Evolutionary conservation across 2,888 invertebrate genomes (phyloP), one percentile per base, ranked within the genome.

Genomic region (Drosophila nigritarsus): DNA sequence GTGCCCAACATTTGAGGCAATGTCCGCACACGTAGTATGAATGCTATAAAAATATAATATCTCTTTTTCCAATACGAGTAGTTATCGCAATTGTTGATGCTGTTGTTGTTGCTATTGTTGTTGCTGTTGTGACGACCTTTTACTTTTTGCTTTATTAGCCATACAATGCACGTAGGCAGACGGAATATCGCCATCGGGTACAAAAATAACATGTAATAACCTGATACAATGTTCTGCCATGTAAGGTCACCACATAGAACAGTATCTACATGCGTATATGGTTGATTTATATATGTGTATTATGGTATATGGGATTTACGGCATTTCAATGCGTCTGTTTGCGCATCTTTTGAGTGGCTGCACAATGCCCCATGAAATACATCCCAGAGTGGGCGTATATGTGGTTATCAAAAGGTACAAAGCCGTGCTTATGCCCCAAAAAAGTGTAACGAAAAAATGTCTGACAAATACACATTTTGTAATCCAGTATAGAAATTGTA

Each of bases 121-220:
- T 64, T 15, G 6, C 15, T 45, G 27, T n/a, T 38, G 24, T 64
- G 42, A 49, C 34, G 62, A 59, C 40, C 51, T 45, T 66, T 74
- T 76, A 56, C 71, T 79, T 79, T 88, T 72, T 78, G 73, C 83
- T 88, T 90, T 86, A 90, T 86, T 90, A 90, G 70, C 78, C 83
- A 85, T 65, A 86, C 90, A 88, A 81, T 83, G 87, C 90, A 90
- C 88, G 85, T 89, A 78, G 88, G 58, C 73, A 72, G 59, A 50
- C 48, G 68, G 54, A 66, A 86, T 71, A 75, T 72, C 58, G 78
- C 60, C 68, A 72, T 55, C 51, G 79, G 74, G 42, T 56, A 60
- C 29, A 56, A 65, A 66, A 73, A 81, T 71, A 78, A 69, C 79
- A 87, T 75, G 64, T 68, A 70, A 72, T 77, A 88, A 73, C 61